Conservation (phyloP, 2,888 invertebrate genomes). For the Ormia ochracea region DNA sequence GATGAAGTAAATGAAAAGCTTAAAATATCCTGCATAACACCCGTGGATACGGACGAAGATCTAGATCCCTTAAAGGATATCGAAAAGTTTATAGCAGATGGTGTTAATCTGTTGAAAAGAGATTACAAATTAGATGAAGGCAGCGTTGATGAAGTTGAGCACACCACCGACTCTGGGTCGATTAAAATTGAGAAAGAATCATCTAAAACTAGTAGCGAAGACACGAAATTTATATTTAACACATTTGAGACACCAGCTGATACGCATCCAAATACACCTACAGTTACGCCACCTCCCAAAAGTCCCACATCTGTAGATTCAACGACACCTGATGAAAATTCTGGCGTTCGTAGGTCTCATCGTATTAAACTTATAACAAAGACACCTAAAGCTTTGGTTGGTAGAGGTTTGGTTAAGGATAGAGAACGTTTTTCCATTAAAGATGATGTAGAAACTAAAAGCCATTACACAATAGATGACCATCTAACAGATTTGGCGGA, state of each 20-base stretch:
- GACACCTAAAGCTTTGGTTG: conserved; percentile 76
- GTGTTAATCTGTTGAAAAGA: conserved; percentile 73
- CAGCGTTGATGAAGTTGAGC: conserved; percentile 55
- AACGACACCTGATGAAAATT: conserved; percentile 57
- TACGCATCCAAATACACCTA: conserved; percentile 66
- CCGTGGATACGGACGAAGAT: conserved; percentile 63
- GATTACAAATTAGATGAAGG: conserved; percentile 71
- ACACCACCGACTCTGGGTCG: conserved; percentile 8
- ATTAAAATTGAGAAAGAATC: conserved; percentile 8
- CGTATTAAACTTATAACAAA: conserved; percentile 85
- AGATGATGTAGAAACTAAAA: conserved; percentile 70
- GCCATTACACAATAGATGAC: conserved; percentile 75
- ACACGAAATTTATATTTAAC: conserved; percentile 2
- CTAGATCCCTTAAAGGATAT: conserved; percentile 73
- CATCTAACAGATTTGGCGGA: conserved; percentile 72
- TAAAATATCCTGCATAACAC: conserved; percentile 1
- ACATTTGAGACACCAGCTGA: conserved; percentile 69
- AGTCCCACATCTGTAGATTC: conserved; percentile 57
- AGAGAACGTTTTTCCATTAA: conserved; percentile 74
- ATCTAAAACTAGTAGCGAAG: neutral
- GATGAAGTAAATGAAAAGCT: neutral
- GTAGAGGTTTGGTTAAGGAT: conserved; percentile 82
- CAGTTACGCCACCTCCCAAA: conserved; percentile 65
- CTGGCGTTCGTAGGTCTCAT: conserved; percentile 83
- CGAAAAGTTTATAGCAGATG: conserved; percentile 74